Conservation (phyloP, 1,140 invertebrate genomes). For the Globodera rostochiensis region DNA sequence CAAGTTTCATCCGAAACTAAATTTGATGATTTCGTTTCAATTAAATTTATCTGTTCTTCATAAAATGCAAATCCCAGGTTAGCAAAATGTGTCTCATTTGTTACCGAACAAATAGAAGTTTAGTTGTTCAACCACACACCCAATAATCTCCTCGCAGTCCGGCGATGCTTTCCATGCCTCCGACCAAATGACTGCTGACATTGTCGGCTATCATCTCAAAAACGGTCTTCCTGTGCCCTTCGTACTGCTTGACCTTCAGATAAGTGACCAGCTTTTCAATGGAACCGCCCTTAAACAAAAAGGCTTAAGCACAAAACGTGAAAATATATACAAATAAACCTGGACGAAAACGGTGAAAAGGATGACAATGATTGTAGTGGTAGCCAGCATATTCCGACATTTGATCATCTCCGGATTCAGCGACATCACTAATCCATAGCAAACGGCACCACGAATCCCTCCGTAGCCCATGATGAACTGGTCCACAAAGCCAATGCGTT, state of each 20-base stretch:
- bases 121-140: conserved; percentile 21
- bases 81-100: conserved; percentile 5
- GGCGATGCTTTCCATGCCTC: conserved; percentile 54
- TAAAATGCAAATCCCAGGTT: no score
- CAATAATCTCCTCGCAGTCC: conserved; percentile 52
- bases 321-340: conserved; percentile 47
- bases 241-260: conserved; percentile 52
- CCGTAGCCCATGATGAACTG: conserved; percentile 63
- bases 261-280: conserved; percentile 46
- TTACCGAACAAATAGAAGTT: background rate
- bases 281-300: conserved; percentile 44
- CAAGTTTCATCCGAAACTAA: conserved; percentile 43
- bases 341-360: conserved; percentile 96
- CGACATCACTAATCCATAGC: conserved; percentile 73
- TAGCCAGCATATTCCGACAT: conserved; percentile 82
- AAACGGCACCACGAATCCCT: conserved; percentile 59
- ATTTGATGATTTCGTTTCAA: background rate
- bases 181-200: conserved; percentile 50
- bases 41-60: background rate
- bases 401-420: conserved; percentile 74
- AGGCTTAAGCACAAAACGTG: background rate
- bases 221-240: conserved; percentile 47
- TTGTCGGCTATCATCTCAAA: conserved; percentile 56
- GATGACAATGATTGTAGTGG: conserved; percentile 93
- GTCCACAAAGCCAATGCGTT: conserved; percentile 57